Evolutionary conservation across 2,797 vertebrate species (phyloP), one percentile per base, ranked within the genome.

Genomic region (Dromococcyx pavoninus): DNA sequence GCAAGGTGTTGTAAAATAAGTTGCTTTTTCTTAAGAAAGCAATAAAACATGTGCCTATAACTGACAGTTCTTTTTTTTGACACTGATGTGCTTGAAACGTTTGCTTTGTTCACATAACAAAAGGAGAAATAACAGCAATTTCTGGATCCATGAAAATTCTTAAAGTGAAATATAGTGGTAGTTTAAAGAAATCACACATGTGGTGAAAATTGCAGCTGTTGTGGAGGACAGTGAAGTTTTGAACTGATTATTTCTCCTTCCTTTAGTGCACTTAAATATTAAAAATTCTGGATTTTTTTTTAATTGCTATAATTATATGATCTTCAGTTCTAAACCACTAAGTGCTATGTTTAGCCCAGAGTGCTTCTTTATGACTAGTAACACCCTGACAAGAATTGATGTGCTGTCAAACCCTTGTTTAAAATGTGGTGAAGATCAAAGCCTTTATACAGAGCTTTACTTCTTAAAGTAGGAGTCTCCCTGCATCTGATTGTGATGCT

Each of bases 11-110:
- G 71, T 23, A 81, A 94, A 95, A 89, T 88, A 95, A 81, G 35
- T 94, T 95, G 8, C 1, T 35, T 23, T 89, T 88, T 95, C 93
- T 95, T 78, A 87, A 69, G 77, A 95, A 96, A 96, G 77, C 79
- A 92, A 66, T 92, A 84, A 96, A 96, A 94, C 12, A 91, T 43
- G 1, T 91, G 86, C 91, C 81, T 96, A 61, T 94, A 95, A 83
- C 77, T 95, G 92, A 94, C 91, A 96, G 21, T 57, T 90, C 88
- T 91, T 96, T 50, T 93, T 95, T 51, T 93, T 94, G 89, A 92
- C 91, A 79, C 50, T 58, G 74, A 78, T 81, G 43, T 89, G 89
- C 75, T 96, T 95, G 91, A 95, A 93, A 93, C 83, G 93, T 75
- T 89, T 95, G 92, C 83, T 94, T 95, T 93, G 66, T 64, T 97